Evolutionary conservation across 2,888 invertebrate species (phyloP), one percentile per base, ranked within the genome.

Genomic region (Ommatoiulus sabulosus): DNA sequence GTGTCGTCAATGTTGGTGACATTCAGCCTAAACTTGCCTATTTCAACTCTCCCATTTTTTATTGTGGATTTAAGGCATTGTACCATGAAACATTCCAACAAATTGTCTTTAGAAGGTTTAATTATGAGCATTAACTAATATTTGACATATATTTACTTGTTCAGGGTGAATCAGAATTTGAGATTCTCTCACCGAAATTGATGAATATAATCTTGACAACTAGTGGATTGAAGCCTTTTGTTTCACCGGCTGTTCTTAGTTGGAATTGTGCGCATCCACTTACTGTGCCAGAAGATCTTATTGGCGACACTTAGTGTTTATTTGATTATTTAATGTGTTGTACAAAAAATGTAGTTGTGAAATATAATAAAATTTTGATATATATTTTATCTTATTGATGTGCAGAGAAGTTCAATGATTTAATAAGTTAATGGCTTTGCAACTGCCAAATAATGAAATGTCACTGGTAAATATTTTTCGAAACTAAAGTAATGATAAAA

Each of bases 151-250:
- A 15, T 43, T 84, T 8, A 43, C 10, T 17, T 84, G 7, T 84
- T 10, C 84, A 84, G 84, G 20, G 20, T 7, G 43, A 24, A 24
- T 24, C 35, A 3, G 84, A 84, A 84, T 84, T 84, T 84, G 84
- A 43, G 15, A 84, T 84, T 10, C 84, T 84, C 35, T 24, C 84
- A 84, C 35, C 35, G 7, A 84, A 84, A 84, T 84, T 84, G 43
- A 43, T 24, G 84, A 84, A 43, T 84, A 43, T 43, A 10, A 15
- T 15, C 10, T 10, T 84, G 84, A 20, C 20, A 84, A 43, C 15
- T 20, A 84, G 84, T 20, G 35, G 84, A 84, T 43, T 84, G 35
- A 24, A 84, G 15, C 35, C 35, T 20, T n/a, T 5, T 4, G 15
- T 84, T 43, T 84, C 84, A 20, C 84, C 84, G 8, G 10, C 35